Evolutionary conservation across 2,113 vertebrate genomes (phyloP), one percentile per base, ranked within the genome.

Genomic region (Pterocles gutturalis): DNA sequence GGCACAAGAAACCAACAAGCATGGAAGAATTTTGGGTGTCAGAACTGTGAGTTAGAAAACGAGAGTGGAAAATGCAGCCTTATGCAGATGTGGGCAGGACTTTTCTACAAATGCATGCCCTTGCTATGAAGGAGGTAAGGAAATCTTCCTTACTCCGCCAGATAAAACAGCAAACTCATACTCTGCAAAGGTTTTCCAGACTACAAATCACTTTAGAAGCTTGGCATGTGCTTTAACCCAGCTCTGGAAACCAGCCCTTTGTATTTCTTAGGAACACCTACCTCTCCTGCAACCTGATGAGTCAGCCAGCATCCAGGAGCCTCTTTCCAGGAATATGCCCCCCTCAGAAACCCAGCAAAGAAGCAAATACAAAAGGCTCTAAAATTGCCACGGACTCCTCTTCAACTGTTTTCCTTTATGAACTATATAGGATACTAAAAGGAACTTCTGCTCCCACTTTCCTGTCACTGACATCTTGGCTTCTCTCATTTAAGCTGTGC

Each of bases 81-180:
- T 73, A 70, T 0, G 5, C 65, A 72, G 55, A 81, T 46, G 10
- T 1, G 2, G 65, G n/a, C 83, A 89, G 49, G 65, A 53, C 33
- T 83, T 70, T 61, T 36, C 65, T 79, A 72, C 21, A 24, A 67
- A 75, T 1, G 2, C 0, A 0, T 83, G 38, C 11, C 21, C 45
- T 81, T 79, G 53, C 11, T 82, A 57, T 84, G 83, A 90, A 87
- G 65, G 19, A 92, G 48, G 57, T 78, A 93, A 89, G 51, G 38
- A 93, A 87, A 90, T 82, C 38, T 84, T 89, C 46, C 20, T 70
- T 54, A 33, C 22, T 60, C 55, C 90, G 92, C 72, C 95, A 92
- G 60, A 92, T 86, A 76, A 93, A 93, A 92, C 41, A 93, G 33
- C 48, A 87, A 48, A 26, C 38, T 78, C 61, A 65, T 38, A 33